Base-by-base conservation (phyloP, 1,140 invertebrate species). In the Drosophila fuyamai region DNA sequence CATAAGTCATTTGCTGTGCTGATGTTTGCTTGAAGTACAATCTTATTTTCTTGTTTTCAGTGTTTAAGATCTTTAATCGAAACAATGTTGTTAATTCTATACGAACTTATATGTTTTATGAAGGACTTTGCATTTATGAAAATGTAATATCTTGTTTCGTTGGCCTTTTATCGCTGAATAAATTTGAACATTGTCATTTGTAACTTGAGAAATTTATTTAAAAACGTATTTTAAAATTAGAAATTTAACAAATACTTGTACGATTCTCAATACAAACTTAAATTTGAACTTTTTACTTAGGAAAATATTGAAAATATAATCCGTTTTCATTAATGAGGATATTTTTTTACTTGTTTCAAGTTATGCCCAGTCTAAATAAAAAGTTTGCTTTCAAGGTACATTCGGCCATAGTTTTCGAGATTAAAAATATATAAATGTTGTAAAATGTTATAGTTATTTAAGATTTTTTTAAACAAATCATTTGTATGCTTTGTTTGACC, bases 191-290 rank as follows among this genome's bases (percentile, higher is more conserved):
- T 14, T 14, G 40, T n/a, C 40, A 41, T 41, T n/a, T 13, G 40
- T 41, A 41, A 14, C n/a, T 6, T 41, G 40, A 41, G 5, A n/a
- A 41, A 38, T 58, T 58, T 58, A 9, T 23, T 32, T 41, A 13
- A 16, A 35, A 46, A 35, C 36, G 6, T 8, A 44, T 44, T 18
- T 44, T 8, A 16, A 16, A 44, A 16, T 16, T 23, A 23, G 23
- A 23, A 23, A 9, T 14, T 2, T 44, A 9, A 0, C 1, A 16
- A 16, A 9, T 44, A 18, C 5, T 44, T 23, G 23, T 23, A 23
- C 23, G 23, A 23, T 23, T 23, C 23, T 23, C 4, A 23, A 23
- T 23, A 23, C 23, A 23, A 23, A 23, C 3, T 23, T 0, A 23
- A 23, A 23, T 23, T 23, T 23, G 23, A 23, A 23, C 23, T 23